Base-by-base conservation (phyloP, 2,797 vertebrate species). In the Spea hammondii region DNA sequence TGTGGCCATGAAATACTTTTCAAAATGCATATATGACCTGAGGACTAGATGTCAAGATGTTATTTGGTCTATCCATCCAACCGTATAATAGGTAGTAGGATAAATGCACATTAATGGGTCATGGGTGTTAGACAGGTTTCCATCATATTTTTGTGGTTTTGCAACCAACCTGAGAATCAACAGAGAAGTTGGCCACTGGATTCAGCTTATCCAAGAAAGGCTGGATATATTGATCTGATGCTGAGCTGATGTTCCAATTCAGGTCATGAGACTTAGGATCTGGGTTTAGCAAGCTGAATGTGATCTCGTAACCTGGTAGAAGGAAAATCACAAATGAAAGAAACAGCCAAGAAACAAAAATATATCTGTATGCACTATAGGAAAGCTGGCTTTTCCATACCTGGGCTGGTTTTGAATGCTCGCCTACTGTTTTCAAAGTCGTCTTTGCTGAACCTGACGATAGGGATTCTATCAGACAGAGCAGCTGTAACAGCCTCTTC, bases 211-310 rank as follows among this genome's bases (percentile, higher is more conserved):
- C 90, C 72, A 99, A 88, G 83, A 99, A 80, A 0, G 97, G 97
- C 76, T 94, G 93, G 80, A 99, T 94, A 0, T 94, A 97, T 81
- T 83, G 89, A 47, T 84, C 86, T 76, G 97, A 90, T 0, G 95
- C 97, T 0, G 90, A 93, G 86, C 98, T 93, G 0, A 99, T 96
- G 86, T 97, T 94, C 98, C 98, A 99, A 82, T 93, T 86, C 46
- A 99, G 89, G 0, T 80, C 83, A n/a, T 98, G 97, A 13, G 95
- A 96, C 86, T 94, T 96, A 53, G 98, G 98, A 85, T 99, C 96
- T 0, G 97, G 97, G 86, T 98, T 99, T 84, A 99, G 87, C 82
- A 98, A 89, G 84, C 95, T 99, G 91, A 99, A 98, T 14, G 96
- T 99, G 88, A 99, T 95, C 88, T 99, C 97, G 9, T 98, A 98